Evolutionary conservation across 2,888 invertebrate genomes (phyloP).

Genomic region (Drosophila conformis): DNA sequence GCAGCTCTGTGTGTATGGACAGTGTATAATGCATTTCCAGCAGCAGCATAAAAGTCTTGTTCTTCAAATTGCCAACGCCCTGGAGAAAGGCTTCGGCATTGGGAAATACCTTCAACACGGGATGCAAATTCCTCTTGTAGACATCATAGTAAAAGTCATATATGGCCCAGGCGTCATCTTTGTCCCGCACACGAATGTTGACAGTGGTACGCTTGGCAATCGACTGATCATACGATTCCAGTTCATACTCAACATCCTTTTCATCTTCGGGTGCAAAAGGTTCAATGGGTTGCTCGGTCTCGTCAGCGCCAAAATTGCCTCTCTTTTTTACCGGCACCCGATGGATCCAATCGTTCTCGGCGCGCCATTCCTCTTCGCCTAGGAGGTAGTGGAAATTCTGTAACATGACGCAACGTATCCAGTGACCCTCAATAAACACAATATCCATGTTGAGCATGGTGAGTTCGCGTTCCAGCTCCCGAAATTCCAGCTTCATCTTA

Average conservation of each 20-base stretch:
- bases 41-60: constrained; percentile 81
- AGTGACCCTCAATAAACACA: constrained; percentile 83
- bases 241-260: constrained; percentile 53
- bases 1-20: constrained; percentile 79
- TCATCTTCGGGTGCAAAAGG: constrained; percentile 48
- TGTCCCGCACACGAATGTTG: constrained; percentile 81
- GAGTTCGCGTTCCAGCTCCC: constrained; percentile 69
- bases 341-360: constrained; percentile 84
- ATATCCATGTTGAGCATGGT: constrained; percentile 83
- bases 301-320: constrained; percentile 51
- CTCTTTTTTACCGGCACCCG: constrained; percentile 52
- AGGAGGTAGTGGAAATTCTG: constrained; percentile 84
- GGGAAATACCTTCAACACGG: constrained; percentile 80
- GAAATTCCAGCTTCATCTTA: constrained; percentile 68
- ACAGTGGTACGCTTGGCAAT: constrained; percentile 77
- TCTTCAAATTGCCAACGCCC: constrained; percentile 81
- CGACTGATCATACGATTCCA: constrained; percentile 81
- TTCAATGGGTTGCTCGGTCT: not conserved
- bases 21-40: constrained; percentile 83
- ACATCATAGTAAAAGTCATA: constrained; percentile 82
- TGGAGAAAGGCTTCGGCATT: constrained; percentile 72
- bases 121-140: constrained; percentile 78
- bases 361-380: constrained; percentile 83
- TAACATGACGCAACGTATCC: constrained; percentile 82
- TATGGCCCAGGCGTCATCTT: constrained; percentile 84